Conservation (phyloP, 2,797 vertebrate genomes). For the Bovichtus diacanthus region DNA sequence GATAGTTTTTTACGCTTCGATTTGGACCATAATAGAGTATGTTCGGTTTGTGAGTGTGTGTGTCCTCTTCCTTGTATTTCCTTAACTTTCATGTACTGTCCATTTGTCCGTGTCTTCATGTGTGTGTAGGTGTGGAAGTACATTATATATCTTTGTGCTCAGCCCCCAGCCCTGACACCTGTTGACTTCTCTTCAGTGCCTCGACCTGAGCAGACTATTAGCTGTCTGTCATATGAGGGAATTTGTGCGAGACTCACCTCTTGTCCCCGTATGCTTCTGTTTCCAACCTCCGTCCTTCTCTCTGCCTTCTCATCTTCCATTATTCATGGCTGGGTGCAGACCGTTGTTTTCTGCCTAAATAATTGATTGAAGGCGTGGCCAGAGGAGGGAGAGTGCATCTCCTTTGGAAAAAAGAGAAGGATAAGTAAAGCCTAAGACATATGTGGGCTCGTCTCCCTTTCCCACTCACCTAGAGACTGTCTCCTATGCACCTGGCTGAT, state of each 20-base stretch:
- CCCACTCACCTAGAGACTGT: slow-evolving; percentile 27
- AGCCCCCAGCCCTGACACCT: slow-evolving; percentile 34
- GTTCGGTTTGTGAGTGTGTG: neutral
- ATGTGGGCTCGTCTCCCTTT: slow-evolving; percentile 22
- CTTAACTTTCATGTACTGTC: slow-evolving; percentile 2
- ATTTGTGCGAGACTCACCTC: slow-evolving; percentile 61
- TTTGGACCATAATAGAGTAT: slow-evolving; percentile 29
- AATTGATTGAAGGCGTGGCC: slow-evolving; percentile 80
- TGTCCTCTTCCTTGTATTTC: slow-evolving; percentile 3
- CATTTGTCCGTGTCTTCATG: slow-evolving; percentile 14
- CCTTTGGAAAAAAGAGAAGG: slow-evolving; percentile 46
- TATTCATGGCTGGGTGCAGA: slow-evolving; percentile 79
- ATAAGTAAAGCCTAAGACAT: slow-evolving; percentile 51
- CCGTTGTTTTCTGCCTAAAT: slow-evolving; percentile 83
- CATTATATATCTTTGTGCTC: slow-evolving; percentile 10
- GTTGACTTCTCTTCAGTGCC: slow-evolving; percentile 53
- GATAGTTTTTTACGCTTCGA: slow-evolving; percentile 41
- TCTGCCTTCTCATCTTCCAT: slow-evolving; percentile 74
- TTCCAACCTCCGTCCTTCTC: slow-evolving; percentile 71
- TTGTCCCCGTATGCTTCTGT: slow-evolving; percentile 59
- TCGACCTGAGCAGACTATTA: slow-evolving; percentile 55
- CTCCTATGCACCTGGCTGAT: slow-evolving; percentile 41
- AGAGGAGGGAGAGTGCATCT: slow-evolving; percentile 56
- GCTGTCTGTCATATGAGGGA: slow-evolving; percentile 62
- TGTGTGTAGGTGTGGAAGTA: slow-evolving; percentile 9